Evolutionary conservation across 1,140 invertebrate genomes (phyloP).

Genomic region (Psix sp.): DNA sequence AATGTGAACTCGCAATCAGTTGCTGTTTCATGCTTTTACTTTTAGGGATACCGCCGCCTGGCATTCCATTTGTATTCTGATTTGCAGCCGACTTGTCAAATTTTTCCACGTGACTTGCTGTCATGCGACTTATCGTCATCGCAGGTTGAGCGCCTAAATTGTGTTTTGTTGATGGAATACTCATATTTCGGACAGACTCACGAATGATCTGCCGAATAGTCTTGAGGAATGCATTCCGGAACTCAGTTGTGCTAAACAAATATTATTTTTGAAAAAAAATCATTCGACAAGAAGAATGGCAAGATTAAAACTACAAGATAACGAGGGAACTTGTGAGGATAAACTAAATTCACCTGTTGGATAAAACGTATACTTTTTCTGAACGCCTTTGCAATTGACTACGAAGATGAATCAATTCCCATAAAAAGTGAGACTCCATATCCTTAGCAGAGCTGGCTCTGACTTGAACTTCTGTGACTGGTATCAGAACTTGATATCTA

Average conservation of each 20-base stretch:
- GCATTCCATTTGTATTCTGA: slow-evolving; percentile 47
- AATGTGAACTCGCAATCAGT: slow-evolving; percentile 84
- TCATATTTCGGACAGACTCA: slow-evolving; percentile 96
- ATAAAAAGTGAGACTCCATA: slow-evolving; percentile 95
- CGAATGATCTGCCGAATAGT: slow-evolving; percentile 97
- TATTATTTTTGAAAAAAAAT: slow-evolving; percentile 1
- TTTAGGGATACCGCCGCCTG: slow-evolving; percentile 71
- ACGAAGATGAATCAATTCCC: slow-evolving; percentile 96
- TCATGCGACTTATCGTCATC: slow-evolving; percentile 73
- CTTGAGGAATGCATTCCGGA: slow-evolving; percentile 96
- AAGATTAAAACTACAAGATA: too few species aligned
- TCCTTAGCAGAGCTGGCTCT: slow-evolving; percentile 93
- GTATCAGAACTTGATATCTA: slow-evolving; percentile 95
- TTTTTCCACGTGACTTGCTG: slow-evolving; percentile 72
- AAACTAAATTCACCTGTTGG: slow-evolving; percentile 85
- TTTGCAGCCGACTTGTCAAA: slow-evolving; percentile 64
- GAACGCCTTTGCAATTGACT: slow-evolving; percentile 94
- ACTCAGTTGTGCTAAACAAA: slow-evolving; percentile 89
- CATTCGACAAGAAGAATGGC: neutral
- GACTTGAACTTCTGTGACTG: slow-evolving; percentile 97
- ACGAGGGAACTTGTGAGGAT: neutral
- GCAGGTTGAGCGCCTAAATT: slow-evolving; percentile 73
- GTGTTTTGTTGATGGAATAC: slow-evolving; percentile 87
- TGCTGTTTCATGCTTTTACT: slow-evolving; percentile 70
- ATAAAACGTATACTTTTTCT: slow-evolving; percentile 97